Base-by-base conservation (phyloP, 2,113 vertebrate genomes). In the Pitta sordida region DNA sequence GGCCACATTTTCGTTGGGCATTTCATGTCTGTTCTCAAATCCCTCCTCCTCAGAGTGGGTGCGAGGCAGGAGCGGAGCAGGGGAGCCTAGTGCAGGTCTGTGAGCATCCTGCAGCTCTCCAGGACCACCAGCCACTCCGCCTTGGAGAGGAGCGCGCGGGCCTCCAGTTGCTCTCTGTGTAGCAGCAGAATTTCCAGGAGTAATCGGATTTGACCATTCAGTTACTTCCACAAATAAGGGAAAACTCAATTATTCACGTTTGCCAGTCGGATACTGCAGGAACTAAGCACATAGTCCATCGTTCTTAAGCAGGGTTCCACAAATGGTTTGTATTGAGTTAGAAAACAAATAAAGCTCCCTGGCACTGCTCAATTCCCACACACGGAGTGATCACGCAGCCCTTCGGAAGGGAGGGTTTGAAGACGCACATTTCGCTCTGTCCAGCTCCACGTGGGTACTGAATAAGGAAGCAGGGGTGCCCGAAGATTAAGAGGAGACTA, bases 211-310 rank as follows among this genome's bases (percentile, higher is more conserved):
- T 94, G 67, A 55, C 75, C 19, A 9, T 62, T 90, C 79, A 51
- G 92, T 55, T 77, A 63, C 82, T 90, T 73, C 85, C 71, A 91
- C 85, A 83, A 91, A 90, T 88, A 88, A 53, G 14, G 36, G 67
- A 83, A 94, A 96, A 96, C 36, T 83, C 76, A 77, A 51, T 96
- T 96, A 71, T 73, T 88, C 51, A 14, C 83, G 9, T 85, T 94
- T 0, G 1, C 95, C 52, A 53, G 63, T 79, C 5, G 4, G 55
- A 46, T 58, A 37, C 23, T 3, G 21, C 15, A 46, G 85, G 71
- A 95, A 43, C 59, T 15, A 34, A 80, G 85, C 69, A 32, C 82
- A 70, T 80, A 80, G 90, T 55, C 80, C 27, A 58, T 83, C 76
- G 83, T 65, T 77, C 58, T 83, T 75, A 44, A 20, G 62, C 7